A percentile compares a stretch with the other conserved stretches of the same genome.
phyloP scores from a whole-genome alignment of 2,888 invertebrate species.

The Tetheella fluctuosa region DNA sequence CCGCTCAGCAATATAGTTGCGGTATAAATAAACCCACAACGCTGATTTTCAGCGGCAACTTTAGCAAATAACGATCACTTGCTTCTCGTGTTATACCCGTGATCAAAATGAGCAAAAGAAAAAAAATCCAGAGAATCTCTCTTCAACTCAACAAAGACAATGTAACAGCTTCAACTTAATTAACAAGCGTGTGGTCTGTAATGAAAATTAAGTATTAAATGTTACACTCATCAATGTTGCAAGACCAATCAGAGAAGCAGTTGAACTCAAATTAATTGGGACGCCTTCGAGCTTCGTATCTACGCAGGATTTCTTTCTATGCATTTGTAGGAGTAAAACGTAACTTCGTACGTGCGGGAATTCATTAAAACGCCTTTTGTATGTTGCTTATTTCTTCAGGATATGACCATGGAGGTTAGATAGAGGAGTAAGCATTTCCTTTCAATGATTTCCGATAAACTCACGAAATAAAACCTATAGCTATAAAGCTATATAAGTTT shows the following conservation, averaged over 20 bases:
- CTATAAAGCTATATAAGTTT: too few relatives aligned
- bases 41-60: too few relatives aligned
- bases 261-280: constrained; percentile 2
- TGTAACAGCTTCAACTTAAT: constrained; percentile 22
- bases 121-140: not conserved
- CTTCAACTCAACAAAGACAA: constrained; percentile 5
- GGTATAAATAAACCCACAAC: too few relatives aligned
- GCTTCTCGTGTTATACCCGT: too few relatives aligned
- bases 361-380: not conserved
- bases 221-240: constrained; percentile 23
- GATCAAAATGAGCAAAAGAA: not conserved
- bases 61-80: too few relatives aligned
- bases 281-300: not conserved
- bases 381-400: too few relatives aligned
- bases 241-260: constrained; percentile 22
- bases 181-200: constrained; percentile 19
- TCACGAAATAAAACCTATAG: too few relatives aligned
- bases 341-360: not conserved
- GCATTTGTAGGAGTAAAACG: not conserved
- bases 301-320: not conserved
- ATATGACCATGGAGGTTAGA: too few relatives aligned
- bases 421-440: too few relatives aligned
- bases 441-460: too few relatives aligned
- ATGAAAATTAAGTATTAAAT: constrained; percentile 30
- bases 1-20: too few relatives aligned